These are phyloP conservation scores for Calameuta filiformis DNA, from an alignment of 2,888 invertebrate genomes.

Conservation along the genomic window DNA sequence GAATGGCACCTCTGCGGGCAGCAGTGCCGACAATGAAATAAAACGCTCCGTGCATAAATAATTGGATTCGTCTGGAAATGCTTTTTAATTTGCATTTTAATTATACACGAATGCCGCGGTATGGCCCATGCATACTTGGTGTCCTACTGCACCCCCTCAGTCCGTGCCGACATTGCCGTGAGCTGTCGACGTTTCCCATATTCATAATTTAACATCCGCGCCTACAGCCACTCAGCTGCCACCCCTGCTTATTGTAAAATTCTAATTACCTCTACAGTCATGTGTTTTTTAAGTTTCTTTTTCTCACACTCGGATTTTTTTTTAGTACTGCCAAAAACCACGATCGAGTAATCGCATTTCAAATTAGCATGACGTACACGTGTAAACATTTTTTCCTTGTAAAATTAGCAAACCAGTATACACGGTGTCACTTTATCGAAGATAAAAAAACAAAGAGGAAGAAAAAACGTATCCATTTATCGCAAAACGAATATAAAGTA, in stretches of 20 bases:
- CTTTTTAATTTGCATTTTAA: slow-evolving; percentile 41
- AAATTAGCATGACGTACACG: not conserved
- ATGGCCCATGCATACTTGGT: slow-evolving; percentile 12
- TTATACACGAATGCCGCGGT: slow-evolving; percentile 24
- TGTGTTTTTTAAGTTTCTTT: not conserved
- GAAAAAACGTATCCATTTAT: not conserved
- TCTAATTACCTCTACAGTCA: slow-evolving; percentile 22
- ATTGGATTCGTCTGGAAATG: slow-evolving; percentile 36
- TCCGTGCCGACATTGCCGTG: slow-evolving; percentile 10
- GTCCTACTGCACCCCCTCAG: not conserved
- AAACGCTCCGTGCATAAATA: slow-evolving; percentile 32
- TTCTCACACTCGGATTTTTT: not conserved
- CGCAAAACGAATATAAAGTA: not conserved
- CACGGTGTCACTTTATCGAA: not conserved
- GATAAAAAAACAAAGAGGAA: not conserved
- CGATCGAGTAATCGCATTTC: not conserved
- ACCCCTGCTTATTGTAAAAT: slow-evolving; percentile 20
- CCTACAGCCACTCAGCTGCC: slow-evolving; percentile 18
- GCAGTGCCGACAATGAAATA: slow-evolving; percentile 27
- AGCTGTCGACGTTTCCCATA: slow-evolving; percentile 30
- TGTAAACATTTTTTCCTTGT: not conserved
- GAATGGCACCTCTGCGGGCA: slow-evolving; percentile 22
- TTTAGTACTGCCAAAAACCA: not conserved
- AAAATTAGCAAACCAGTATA: not conserved
- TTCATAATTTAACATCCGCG: slow-evolving; percentile 31